Evolutionary conservation across 2,888 invertebrate species (phyloP).

Genomic region (Danaus chrysippus): DNA sequence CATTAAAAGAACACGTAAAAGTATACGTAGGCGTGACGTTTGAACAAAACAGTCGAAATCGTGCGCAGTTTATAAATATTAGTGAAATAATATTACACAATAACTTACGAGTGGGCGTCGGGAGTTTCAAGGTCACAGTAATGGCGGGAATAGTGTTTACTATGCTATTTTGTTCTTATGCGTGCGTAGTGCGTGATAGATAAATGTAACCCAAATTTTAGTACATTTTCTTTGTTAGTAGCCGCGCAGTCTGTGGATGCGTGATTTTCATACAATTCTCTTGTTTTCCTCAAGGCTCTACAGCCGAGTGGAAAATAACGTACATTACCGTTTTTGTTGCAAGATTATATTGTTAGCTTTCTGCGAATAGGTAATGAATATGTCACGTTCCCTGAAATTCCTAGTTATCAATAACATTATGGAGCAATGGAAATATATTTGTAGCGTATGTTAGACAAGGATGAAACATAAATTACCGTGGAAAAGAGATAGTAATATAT

Average conservation of each 20-base stretch:
- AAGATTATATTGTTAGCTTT: conserved; percentile 20
- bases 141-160: conserved; percentile 59
- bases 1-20: neutral
- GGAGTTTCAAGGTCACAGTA: conserved; percentile 60
- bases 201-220: conserved; percentile 30
- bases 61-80: conserved; percentile 48
- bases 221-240: conserved; percentile 44
- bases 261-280: conserved; percentile 40
- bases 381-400: conserved; percentile 32
- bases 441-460: conserved; percentile 31
- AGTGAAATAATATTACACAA: conserved; percentile 59
- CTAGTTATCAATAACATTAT: conserved; percentile 56
- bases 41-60: conserved; percentile 40
- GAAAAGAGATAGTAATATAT: conserved; percentile 39
- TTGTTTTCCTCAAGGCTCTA: conserved; percentile 7
- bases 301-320: conserved; percentile 15
- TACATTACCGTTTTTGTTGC: conserved; percentile 20
- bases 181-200: conserved; percentile 17
- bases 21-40: conserved; percentile 9
- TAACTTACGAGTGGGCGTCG: conserved; percentile 55
- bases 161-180: conserved; percentile 31
- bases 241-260: conserved; percentile 53
- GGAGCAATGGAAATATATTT: conserved; percentile 39
- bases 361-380: conserved; percentile 41
- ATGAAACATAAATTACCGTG: conserved; percentile 51